Evolutionary conservation across 2,113 vertebrate species (phyloP), one percentile per base, ranked within the genome.

Genomic region (Hymenochirus boettgeri): DNA sequence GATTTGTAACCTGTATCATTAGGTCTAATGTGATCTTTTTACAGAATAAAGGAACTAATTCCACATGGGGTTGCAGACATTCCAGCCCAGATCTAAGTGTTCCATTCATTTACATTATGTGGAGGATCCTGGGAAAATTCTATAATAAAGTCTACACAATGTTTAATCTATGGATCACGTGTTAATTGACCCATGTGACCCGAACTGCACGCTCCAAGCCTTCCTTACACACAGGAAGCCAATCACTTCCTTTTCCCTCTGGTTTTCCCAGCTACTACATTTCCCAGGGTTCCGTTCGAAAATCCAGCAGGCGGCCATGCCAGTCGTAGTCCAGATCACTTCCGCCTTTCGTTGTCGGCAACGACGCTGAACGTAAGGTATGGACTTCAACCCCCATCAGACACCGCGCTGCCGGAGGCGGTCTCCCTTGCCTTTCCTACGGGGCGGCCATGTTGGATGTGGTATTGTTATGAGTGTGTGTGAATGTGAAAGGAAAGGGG

Each of bases 391-490:
- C n/a, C 37, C 63, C 54, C 54, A 29, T 27, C 42, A n/a, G 37
- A 27, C 63, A 3, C 17, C 23, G 63, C 63, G 55, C 21, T 42
- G 2, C 27, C 2, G 55, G 21, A 45, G 63, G 63, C 55, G 55
- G 63, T 22, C 23, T 33, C 52, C 27, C 24, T 55, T 22, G 62
- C 62, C 62, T 64, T 64, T 55, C 62, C 62, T 37, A 64, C 50
- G 33, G 63, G 55, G 27, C 55, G 45, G 63, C 63, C 63, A 66
- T 66, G 63, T 66, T 66, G 63, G 45, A 57, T 66, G 63, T 66
- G 63, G 63, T 66, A 66, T 66, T 66, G 63, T 65, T 65, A 35
- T 65, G 62, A 57, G 54, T 37, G 61, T 37, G 61, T 37, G 61
- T 33, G 19, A 29, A 27, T 47, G 51, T 27, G 60, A 57, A 24